Evolutionary conservation across 2,888 invertebrate genomes (phyloP), one percentile per base, ranked within the genome.

Genomic region (Ectemnius continuus): DNA sequence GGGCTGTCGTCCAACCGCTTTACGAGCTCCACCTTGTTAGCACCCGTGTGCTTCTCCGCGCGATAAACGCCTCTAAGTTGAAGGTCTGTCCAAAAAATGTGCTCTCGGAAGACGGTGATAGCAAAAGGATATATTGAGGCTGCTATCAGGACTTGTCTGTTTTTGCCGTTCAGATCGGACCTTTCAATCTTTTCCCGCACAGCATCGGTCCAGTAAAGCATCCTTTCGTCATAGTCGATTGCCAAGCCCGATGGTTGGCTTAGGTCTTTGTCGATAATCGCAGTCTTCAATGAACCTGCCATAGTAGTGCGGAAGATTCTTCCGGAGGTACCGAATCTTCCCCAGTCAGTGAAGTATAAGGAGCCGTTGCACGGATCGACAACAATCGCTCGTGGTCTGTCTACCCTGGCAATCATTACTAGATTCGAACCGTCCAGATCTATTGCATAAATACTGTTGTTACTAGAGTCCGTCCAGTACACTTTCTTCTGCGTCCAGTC

Each of bases 401-500:
- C 97, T 0, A 98, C 99, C 84, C 96, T 93, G 0, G 97, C 96
- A 70, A 99, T 97, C 96, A 97, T 97, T 0, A 98, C 97, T 61
- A 97, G 91, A 83, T 97, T 95, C 0, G 95, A 93, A 1, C 97
- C 97, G 87, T 98, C 97, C 23, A 97, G 91, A 88, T 98, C 97
- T 96, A 99, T 97, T 0, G 98, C 96, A 86, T 98, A 98, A 69
- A 98, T 98, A 13, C 97, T 97, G 85, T 97, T 97, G 84, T 98
- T 98, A 0, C 96, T 96, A 36, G 97, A 97, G 87, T 99, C 99
- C 0, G 99, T 98, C 98, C 98, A 99, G 91, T 99, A 99, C 48
- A 99, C 94, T 90, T 98, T 99, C 89, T 97, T 96, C 83, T 97
- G 97, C 0, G 99, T 97, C 99, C 99, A 99, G 88, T 99, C 99